These are phyloP conservation scores for Haliclona indistincta DNA, from an alignment of 37 sponge, comb jelly and placozoan genomes.

Conservation along the genomic window DNA sequence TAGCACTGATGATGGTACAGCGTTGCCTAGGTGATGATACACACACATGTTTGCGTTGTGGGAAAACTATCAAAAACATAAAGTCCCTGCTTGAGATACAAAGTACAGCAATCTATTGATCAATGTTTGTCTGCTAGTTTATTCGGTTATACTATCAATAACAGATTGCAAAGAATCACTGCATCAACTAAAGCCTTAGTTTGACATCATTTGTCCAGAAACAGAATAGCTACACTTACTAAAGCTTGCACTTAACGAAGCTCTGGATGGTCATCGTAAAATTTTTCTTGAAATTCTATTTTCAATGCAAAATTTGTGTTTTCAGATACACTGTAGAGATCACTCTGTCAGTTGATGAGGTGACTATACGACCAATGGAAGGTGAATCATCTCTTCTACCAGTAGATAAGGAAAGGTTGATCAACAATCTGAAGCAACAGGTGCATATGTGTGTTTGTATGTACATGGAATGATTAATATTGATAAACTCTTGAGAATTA, in stretches of 20 bases:
- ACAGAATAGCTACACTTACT: not conserved
- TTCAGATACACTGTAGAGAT: slow-evolving; percentile 20
- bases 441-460: not conserved
- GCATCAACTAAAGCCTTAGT: too few relatives aligned
- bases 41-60: too few relatives aligned
- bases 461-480: not conserved
- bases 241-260: not conserved
- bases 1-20: too few relatives aligned
- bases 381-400: slow-evolving; percentile 1
- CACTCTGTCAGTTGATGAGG: slow-evolving; percentile 19
- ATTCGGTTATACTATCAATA: too few relatives aligned
- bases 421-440: slow-evolving; percentile 41
- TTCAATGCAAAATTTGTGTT: not conserved
- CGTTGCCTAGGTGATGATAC: too few relatives aligned
- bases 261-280: not conserved
- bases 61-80: too few relatives aligned
- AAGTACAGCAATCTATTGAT: too few relatives aligned
- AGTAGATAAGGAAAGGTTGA: slow-evolving; percentile 49
- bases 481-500: too few relatives aligned
- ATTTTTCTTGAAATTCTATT: not conserved
- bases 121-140: too few relatives aligned
- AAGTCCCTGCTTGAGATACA: too few relatives aligned
- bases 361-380: slow-evolving; percentile 23
- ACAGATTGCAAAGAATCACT: too few relatives aligned
- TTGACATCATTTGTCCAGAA: too few relatives aligned